Percentiles rank a stretch among this genome's conserved stretches.
Conservation (phyloP, 1,140 invertebrate genomes). For the Gryllus bimaculatus region DNA sequence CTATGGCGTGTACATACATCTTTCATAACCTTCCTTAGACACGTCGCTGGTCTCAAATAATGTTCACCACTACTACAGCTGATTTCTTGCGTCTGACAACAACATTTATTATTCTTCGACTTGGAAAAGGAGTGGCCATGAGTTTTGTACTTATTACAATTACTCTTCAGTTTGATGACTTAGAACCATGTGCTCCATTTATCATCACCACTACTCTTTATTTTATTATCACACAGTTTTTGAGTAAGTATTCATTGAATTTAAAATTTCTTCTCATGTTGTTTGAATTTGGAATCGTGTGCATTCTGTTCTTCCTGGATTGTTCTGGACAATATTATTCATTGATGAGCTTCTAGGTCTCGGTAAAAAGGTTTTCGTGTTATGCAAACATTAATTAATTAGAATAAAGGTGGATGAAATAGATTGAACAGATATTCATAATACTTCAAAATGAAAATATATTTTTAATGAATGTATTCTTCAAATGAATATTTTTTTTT, state of each 20-base stretch:
- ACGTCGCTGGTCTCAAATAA: constrained; percentile 25
- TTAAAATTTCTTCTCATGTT: neutral
- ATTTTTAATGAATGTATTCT: neutral
- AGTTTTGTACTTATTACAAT: constrained; percentile 27
- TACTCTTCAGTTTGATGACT: constrained; percentile 27
- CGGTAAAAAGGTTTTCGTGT: too few relatives aligned
- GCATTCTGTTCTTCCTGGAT: too few relatives aligned
- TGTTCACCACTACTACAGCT: constrained; percentile 12
- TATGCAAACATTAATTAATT: too few relatives aligned
- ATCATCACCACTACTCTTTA: constrained; percentile 27
- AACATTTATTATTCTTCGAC: constrained; percentile 25
- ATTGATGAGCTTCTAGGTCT: too few relatives aligned
- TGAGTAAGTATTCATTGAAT: constrained; percentile 22
- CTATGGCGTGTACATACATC: neutral
- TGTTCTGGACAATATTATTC: too few relatives aligned
- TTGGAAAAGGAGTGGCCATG: constrained; percentile 29
- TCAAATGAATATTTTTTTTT: too few relatives aligned
- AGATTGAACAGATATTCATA: neutral
- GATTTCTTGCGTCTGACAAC: constrained; percentile 24
- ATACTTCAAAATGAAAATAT: neutral
- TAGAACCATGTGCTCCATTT: constrained; percentile 27
- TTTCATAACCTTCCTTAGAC: constrained; percentile 21
- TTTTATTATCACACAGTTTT: constrained; percentile 28
- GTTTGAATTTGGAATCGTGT: neutral
- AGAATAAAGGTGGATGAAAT: too few relatives aligned